phyloP scores from a whole-genome alignment of 2,888 invertebrate species.

The Dascillus cervinus region DNA sequence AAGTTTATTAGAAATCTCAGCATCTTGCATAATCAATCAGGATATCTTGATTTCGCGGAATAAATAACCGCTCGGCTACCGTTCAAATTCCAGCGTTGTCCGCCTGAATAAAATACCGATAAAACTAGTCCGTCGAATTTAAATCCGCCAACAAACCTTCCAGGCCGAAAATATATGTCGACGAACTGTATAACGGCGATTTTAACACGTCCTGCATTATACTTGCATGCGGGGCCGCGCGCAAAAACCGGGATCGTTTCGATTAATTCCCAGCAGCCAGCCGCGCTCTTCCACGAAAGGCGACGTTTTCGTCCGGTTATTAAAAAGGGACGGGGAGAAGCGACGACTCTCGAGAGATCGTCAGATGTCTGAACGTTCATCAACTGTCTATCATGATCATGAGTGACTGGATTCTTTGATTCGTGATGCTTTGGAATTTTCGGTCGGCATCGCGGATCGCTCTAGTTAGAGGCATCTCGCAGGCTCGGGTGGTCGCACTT shows the following conservation, averaged over 20 bases:
- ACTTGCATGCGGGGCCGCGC: conserved; percentile 19
- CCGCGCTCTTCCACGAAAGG: conserved; percentile 7
- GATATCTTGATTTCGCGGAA: conserved; percentile 20
- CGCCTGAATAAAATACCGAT: conserved; percentile 6
- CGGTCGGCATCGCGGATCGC: conserved; percentile 13
- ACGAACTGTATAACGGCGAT: conserved; percentile 36
- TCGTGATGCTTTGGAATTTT: conserved; percentile 33
- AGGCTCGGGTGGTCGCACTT: conserved; percentile 13
- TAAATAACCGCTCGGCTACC: conserved; percentile 15
- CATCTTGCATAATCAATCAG: conserved; percentile 18
- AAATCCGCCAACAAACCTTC: conserved; percentile 1
- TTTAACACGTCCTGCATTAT: conserved; percentile 35
- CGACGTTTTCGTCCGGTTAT: conserved; percentile 6
- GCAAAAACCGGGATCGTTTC: conserved; percentile 23
- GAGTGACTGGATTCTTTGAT: conserved; percentile 38
- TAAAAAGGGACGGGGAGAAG: not conserved
- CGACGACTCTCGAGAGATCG: conserved; percentile 24
- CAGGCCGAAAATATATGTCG: conserved; percentile 21
- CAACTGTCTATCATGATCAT: conserved; percentile 39
- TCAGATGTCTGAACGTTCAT: conserved; percentile 38
- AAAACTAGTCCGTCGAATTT: too few species aligned
- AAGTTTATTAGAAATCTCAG: conserved; percentile 16
- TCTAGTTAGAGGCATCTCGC: conserved; percentile 11
- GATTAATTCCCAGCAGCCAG: conserved; percentile 26
- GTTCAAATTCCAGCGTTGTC: conserved; percentile 13